Evolutionary conservation across 2,113 vertebrate genomes (phyloP).

Genomic region (Gnathonemus longibarbis): DNA sequence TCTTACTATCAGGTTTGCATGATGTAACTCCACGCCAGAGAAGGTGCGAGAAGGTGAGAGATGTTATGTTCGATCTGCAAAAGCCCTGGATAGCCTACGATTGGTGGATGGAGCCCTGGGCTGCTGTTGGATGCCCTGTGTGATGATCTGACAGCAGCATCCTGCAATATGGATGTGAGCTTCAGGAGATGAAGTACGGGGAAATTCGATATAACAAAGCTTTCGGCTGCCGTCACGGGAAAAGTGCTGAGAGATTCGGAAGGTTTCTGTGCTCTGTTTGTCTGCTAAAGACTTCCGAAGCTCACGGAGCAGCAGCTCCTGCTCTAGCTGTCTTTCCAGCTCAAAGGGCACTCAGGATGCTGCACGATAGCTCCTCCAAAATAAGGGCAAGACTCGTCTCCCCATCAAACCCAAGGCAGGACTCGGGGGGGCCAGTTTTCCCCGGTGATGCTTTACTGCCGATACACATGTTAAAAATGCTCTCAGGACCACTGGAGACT

Average conservation of each 20-base stretch:
- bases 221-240: background rate
- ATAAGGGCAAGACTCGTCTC: background rate
- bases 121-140: background rate
- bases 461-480: background rate
- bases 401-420: background rate
- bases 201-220: background rate
- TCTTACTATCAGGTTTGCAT: background rate
- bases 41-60: background rate
- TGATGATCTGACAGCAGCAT: background rate
- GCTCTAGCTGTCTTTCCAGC: background rate
- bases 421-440: background rate
- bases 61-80: background rate
- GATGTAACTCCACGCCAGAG: background rate
- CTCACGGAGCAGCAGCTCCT: background rate
- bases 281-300: background rate
- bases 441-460: background rate
- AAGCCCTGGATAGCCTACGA: background rate
- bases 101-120: background rate
- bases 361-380: background rate
- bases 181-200: background rate
- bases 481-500: slow-evolving; percentile 16
- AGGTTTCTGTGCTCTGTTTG: background rate
- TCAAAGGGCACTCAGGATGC: background rate
- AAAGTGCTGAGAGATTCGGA: background rate
- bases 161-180: background rate